These are phyloP conservation scores for Stictonetta naevosa DNA, from an alignment of 2,113 vertebrate species.

Conservation along the genomic window DNA sequence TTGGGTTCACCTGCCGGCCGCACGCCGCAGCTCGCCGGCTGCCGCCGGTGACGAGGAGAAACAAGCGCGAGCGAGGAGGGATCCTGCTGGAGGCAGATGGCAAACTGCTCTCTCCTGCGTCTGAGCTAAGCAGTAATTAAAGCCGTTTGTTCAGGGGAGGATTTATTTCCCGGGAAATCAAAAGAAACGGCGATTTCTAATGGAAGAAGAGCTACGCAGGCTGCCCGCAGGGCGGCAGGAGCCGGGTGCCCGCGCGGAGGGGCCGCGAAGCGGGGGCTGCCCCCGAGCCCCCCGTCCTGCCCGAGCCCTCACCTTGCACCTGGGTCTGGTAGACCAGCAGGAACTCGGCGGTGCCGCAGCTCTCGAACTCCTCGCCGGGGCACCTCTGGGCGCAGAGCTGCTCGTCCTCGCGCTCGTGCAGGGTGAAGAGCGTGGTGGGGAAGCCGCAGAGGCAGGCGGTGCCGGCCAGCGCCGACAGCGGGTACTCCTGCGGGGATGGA, in stretches of 20 bases:
- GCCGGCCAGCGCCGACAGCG: conserved; percentile 87
- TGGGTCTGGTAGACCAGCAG: conserved; percentile 97
- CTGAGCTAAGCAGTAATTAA: neutral
- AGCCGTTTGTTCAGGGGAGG: neutral
- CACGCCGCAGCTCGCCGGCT: neutral
- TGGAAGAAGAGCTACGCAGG: neutral
- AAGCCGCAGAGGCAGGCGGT: conserved; percentile 90
- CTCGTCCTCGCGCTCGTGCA: conserved; percentile 91
- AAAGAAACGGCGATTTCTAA: neutral
- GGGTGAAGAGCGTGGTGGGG: conserved; percentile 89
- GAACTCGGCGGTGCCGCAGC: conserved; percentile 88
- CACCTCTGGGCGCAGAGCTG: conserved; percentile 90
- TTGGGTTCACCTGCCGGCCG: neutral
- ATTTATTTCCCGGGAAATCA: neutral
- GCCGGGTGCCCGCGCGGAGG: neutral
- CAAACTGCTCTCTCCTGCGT: neutral
- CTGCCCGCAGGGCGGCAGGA: neutral
- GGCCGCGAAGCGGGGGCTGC: accelerated
- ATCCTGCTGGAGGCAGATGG: neutral
- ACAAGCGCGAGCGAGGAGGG: neutral
- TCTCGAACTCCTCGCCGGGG: conserved; percentile 89
- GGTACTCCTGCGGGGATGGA: conserved; percentile 82
- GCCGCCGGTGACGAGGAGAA: neutral
- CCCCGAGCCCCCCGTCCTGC: neutral
- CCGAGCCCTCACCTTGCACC: conserved; percentile 87